Conservation (phyloP, 2,797 vertebrate genomes). For the Mormyrops attenuatus region DNA sequence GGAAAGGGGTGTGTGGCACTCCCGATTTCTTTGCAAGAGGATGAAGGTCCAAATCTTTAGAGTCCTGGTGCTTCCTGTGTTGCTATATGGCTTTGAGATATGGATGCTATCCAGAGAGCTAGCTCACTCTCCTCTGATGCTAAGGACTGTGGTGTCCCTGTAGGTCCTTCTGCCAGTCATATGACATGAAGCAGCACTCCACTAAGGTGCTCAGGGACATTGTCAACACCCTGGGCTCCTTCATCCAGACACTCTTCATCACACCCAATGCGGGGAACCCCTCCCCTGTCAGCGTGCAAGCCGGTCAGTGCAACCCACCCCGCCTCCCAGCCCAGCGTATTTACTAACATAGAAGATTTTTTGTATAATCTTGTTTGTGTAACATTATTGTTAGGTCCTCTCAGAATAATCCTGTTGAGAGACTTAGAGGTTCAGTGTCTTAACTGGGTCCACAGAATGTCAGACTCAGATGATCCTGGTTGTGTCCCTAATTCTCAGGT, state of each 20-base stretch:
- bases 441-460: not conserved
- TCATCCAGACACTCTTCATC: conserved; percentile 96
- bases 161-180: conserved; percentile 96
- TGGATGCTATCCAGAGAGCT: not conserved
- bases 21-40: no score
- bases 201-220: conserved; percentile 98
- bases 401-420: not conserved
- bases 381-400: not conserved
- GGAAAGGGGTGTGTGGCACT: no score
- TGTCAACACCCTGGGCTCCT: conserved; percentile 93
- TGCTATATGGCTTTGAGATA: not conserved
- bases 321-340: not conserved
- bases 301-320: conserved; percentile 61
- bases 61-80: no score
- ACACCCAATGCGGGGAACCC: conserved; percentile 72
- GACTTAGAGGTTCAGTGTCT: not conserved
- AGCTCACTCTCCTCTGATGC: not conserved
- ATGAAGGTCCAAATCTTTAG: no score
- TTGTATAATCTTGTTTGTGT: not conserved
- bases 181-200: conserved; percentile 98
- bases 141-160: not conserved
- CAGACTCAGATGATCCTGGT: not conserved
- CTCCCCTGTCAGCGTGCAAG: conserved; percentile 61
- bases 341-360: not conserved
- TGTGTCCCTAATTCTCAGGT: conserved; percentile 39